Evolutionary conservation across 2,797 vertebrate genomes (phyloP).

Genomic region (Syngnathus acus): DNA sequence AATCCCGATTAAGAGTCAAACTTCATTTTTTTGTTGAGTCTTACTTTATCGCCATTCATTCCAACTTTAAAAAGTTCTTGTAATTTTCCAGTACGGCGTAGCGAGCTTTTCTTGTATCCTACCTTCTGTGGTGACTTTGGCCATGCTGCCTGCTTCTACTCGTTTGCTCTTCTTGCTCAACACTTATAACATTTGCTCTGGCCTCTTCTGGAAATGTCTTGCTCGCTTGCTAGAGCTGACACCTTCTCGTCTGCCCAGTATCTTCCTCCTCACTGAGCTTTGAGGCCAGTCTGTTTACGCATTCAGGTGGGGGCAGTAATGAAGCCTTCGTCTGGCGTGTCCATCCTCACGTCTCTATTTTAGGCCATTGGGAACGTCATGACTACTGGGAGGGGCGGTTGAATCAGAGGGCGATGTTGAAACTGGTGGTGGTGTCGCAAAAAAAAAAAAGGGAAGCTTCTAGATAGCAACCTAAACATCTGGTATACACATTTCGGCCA

Average conservation of each 20-base stretch:
- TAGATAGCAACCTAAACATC: too few species aligned
- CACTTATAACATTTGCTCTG: slow-evolving; percentile 17
- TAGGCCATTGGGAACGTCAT: slow-evolving; percentile 41
- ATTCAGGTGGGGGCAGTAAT: slow-evolving; percentile 37
- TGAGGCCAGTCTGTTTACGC: slow-evolving; percentile 12
- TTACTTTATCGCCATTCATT: background rate
- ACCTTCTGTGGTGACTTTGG: slow-evolving; percentile 58
- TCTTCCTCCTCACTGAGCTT: background rate
- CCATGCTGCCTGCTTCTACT: slow-evolving; percentile 49
- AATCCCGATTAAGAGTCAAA: too few species aligned
- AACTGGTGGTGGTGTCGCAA: slow-evolving; percentile 24
- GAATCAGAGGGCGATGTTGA: slow-evolving; percentile 50
- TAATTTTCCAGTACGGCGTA: too few species aligned
- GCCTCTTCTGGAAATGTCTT: slow-evolving; percentile 13
- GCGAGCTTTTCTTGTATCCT: slow-evolving; percentile 33
- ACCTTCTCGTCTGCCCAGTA: background rate
- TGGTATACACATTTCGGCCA: background rate
- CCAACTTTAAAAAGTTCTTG: background rate
- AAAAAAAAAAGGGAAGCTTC: slow-evolving; percentile 1
- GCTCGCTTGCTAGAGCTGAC: background rate
- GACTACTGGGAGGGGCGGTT: slow-evolving; percentile 32
- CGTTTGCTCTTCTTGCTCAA: slow-evolving; percentile 28
- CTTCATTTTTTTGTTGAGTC: background rate
- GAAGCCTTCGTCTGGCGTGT: slow-evolving; percentile 43
- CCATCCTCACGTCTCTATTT: slow-evolving; percentile 61